Conservation (phyloP, 2,113 vertebrate species). For the Scopus umbretta region DNA sequence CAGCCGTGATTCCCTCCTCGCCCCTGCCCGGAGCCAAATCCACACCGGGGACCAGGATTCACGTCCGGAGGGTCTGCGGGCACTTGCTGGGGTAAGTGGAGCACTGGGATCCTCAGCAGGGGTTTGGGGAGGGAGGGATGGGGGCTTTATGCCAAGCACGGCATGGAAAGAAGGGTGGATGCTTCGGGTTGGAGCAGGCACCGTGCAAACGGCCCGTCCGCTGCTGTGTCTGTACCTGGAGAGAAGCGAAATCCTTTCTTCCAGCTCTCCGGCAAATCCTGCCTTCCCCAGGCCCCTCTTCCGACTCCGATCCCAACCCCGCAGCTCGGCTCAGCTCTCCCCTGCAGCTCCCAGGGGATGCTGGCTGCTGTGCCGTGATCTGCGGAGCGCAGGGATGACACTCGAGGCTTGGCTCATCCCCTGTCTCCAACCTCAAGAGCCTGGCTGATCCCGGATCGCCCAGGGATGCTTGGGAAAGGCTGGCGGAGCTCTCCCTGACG, state of each 20-base stretch:
- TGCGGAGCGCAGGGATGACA: accelerated
- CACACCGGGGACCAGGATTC: accelerated
- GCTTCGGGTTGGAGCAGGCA: not conserved
- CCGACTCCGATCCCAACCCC: accelerated
- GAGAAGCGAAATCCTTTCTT: not conserved
- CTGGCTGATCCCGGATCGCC: accelerated
- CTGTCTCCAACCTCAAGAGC: not conserved
- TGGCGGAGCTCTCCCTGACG: accelerated
- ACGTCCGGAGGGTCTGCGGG: not conserved
- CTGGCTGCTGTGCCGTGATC: too few relatives aligned
- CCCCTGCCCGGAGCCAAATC: not conserved
- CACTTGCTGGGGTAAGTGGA: not conserved
- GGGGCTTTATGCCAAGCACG: not conserved
- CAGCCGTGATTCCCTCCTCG: not conserved
- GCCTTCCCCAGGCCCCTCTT: not conserved
- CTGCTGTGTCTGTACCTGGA: not conserved
- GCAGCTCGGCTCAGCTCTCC: not conserved
- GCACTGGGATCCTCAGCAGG: not conserved
- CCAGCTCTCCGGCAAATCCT: not conserved
- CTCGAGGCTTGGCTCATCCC: not conserved
- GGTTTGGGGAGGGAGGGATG: not conserved
- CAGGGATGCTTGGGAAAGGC: not conserved
- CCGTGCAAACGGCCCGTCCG: accelerated
- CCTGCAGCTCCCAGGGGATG: not conserved
- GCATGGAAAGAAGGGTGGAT: not conserved